Evolutionary conservation across 2,797 vertebrate species (phyloP).

Genomic region (Gallinago stenura): DNA sequence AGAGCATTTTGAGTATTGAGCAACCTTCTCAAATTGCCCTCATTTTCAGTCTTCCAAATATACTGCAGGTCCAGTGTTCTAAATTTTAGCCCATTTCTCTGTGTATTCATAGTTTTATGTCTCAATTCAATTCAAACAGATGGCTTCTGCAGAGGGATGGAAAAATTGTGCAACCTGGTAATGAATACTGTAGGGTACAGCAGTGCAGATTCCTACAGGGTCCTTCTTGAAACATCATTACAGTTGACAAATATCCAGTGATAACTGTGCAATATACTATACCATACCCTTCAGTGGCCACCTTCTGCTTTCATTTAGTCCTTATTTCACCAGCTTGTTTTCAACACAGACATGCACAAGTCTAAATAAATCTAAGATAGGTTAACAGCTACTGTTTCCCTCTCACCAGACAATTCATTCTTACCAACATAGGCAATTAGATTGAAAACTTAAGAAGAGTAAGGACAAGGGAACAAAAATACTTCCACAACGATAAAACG

Average conservation of each 20-base stretch:
- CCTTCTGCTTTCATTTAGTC: neutral
- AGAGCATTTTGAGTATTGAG: neutral
- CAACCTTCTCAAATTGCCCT: neutral
- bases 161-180: neutral
- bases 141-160: neutral
- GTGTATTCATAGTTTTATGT: neutral
- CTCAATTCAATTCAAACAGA: neutral
- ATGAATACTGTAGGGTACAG: neutral
- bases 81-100: neutral
- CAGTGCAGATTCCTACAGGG: neutral
- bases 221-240: neutral
- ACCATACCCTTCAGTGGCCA: neutral
- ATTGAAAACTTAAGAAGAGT: neutral
- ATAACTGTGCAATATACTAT: neutral
- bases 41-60: neutral
- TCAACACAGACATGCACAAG: neutral
- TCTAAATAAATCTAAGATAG: neutral
- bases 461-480: neutral
- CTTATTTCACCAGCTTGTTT: fast-evolving
- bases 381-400: neutral
- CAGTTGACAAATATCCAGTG: neutral
- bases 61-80: neutral
- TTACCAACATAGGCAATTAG: neutral
- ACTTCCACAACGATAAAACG: neutral
- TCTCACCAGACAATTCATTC: neutral